phyloP scores from a whole-genome alignment of 2,113 vertebrate genomes.

The Forbesichthys papilliferus region DNA sequence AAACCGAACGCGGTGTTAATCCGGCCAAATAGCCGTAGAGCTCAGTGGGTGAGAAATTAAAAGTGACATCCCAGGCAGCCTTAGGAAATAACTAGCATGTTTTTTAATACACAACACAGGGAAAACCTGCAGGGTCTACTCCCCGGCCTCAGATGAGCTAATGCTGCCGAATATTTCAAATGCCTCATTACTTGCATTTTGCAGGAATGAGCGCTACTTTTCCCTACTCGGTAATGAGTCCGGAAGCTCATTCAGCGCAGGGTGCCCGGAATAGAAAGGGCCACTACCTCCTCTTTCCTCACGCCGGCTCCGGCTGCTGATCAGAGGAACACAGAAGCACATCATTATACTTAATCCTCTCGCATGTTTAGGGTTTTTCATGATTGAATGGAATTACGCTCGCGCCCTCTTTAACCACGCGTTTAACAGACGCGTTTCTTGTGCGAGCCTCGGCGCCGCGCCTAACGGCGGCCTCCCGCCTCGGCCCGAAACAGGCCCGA shows the following conservation, averaged over 20 bases:
- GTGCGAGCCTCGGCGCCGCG: not conserved
- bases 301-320: constrained; percentile 52
- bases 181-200: constrained; percentile 75
- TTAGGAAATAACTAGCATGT: constrained; percentile 35
- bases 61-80: constrained; percentile 32
- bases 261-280: constrained; percentile 65
- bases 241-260: constrained; percentile 68
- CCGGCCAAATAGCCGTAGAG: constrained; percentile 25
- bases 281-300: constrained; percentile 38
- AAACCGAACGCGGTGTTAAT: constrained; percentile 28
- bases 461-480: too few species aligned
- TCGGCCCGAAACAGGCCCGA: not conserved
- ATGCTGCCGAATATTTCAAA: constrained; percentile 75
- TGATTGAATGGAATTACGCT: constrained; percentile 62
- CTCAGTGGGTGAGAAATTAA: constrained; percentile 55
- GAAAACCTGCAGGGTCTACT: constrained; percentile 62
- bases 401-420: too few species aligned
- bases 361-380: constrained; percentile 48
- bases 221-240: constrained; percentile 68
- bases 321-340: constrained; percentile 72
- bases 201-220: constrained; percentile 55
- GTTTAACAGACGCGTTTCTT: constrained; percentile 19
- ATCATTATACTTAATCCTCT: constrained; percentile 73
- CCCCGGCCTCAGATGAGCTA: constrained; percentile 70
- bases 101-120: constrained; percentile 64